Conservation (phyloP, 2,113 vertebrate genomes). For the Sus scrofa region T2T-Sscrofa CM000830.6:123541501-123542000, state of each 20-base stretch:
- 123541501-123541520: neutral
- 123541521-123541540: neutral
- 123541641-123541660: neutral
- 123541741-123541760: neutral
- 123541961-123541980: neutral
- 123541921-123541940: conserved; percentile 27
- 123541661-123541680: neutral
- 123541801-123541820: conserved; percentile 50
- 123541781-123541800: conserved; percentile 63
- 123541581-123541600: neutral
- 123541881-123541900: conserved; percentile 5
- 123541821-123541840: neutral
- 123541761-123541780: conserved; percentile 26
- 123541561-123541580: neutral
- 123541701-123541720: conserved; percentile 5
- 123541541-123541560: neutral
- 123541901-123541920: conserved; percentile 40
- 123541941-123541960: neutral
- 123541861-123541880: conserved; percentile 22
- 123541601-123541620: neutral
- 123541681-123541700: conserved; percentile 5
- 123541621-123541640: neutral
- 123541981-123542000: conserved; percentile 2
- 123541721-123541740: neutral
- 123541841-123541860: conserved; percentile 38